phyloP scores from a whole-genome alignment of 2,113 vertebrate species.

The Neotragus pygmaeus region DNA sequence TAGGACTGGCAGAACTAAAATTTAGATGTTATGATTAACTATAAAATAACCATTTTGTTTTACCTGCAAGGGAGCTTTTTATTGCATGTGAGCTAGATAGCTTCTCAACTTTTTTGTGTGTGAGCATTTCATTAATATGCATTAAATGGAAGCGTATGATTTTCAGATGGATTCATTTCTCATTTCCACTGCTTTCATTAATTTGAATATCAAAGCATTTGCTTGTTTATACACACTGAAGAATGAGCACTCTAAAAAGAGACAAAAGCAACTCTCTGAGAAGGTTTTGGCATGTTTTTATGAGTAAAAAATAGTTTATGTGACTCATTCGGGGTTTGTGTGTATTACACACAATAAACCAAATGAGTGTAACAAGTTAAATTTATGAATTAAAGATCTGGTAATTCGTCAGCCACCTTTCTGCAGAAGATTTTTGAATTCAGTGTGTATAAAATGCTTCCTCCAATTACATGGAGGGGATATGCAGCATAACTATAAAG shows the following conservation, averaged over 20 bases:
- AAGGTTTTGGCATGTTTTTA: constrained; percentile 62
- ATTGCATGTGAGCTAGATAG: background rate
- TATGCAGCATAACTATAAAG: background rate
- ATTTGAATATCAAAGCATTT: constrained; percentile 74
- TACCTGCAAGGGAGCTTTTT: background rate
- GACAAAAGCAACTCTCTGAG: constrained; percentile 51
- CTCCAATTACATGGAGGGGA: background rate
- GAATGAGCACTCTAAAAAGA: constrained; percentile 52
- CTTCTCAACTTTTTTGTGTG: background rate
- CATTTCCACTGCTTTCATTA: constrained; percentile 55
- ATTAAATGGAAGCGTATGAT: constrained; percentile 43
- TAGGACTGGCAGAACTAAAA: background rate
- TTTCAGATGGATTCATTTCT: constrained; percentile 64
- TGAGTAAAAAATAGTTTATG: constrained; percentile 56
- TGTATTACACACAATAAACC: constrained; percentile 53
- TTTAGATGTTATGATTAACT: background rate
- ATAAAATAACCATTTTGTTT: background rate
- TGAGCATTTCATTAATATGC: constrained; percentile 50
- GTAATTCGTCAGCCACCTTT: constrained; percentile 56
- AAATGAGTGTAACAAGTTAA: constrained; percentile 68
- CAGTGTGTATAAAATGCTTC: background rate
- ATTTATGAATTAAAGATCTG: constrained; percentile 71
- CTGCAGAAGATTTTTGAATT: constrained; percentile 51
- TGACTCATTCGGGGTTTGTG: constrained; percentile 46
- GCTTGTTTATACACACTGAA: constrained; percentile 51